Evolutionary conservation across 2,797 vertebrate species (phyloP).

Genomic region (Sus cebifrons): DNA sequence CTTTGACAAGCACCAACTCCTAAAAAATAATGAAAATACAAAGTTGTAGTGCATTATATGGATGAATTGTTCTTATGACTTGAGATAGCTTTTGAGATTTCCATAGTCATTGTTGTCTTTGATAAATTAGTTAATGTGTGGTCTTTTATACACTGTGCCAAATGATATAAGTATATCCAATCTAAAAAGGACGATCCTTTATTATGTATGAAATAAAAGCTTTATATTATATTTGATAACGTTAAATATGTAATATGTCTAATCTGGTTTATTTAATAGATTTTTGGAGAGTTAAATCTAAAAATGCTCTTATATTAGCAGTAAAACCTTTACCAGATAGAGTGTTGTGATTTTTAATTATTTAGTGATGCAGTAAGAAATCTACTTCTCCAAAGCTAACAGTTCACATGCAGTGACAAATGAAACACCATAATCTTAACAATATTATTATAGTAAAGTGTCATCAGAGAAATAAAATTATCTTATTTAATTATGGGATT

Average conservation of each 20-base stretch:
- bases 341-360: constrained; percentile 87
- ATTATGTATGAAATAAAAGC: constrained; percentile 84
- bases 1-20: fast-evolving
- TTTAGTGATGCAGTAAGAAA: constrained; percentile 84
- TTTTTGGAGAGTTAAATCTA: constrained; percentile 83
- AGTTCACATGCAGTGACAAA: constrained; percentile 88
- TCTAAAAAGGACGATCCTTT: constrained; percentile 70
- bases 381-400: constrained; percentile 84
- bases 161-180: neutral
- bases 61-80: neutral
- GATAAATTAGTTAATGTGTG: constrained; percentile 57
- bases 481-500: constrained; percentile 92
- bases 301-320: constrained; percentile 86
- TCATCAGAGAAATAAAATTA: constrained; percentile 91
- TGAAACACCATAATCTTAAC: constrained; percentile 90
- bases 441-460: constrained; percentile 90
- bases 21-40: neutral
- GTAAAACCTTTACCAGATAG: constrained; percentile 77
- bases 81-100: constrained; percentile 33
- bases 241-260: constrained; percentile 75
- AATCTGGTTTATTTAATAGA: constrained; percentile 78
- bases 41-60: neutral
- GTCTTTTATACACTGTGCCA: constrained; percentile 67
- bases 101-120: neutral
- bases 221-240: constrained; percentile 79